Conservation (phyloP, 2,888 invertebrate species). For the Neoitamus cyanurus region DNA sequence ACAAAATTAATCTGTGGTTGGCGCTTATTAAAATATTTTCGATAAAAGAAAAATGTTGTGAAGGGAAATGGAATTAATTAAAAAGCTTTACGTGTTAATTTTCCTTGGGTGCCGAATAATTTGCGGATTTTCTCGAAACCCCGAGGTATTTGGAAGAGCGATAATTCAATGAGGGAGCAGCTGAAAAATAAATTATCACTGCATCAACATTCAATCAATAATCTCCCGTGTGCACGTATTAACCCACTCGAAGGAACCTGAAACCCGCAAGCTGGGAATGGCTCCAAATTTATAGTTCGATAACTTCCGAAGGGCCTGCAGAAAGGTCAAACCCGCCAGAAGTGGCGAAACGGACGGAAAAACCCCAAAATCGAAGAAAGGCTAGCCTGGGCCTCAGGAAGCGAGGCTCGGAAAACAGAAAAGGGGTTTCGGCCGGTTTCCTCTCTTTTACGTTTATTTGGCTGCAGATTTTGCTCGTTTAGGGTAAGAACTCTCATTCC, state of each 20-base stretch:
- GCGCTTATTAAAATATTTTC: too few relatives aligned
- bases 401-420: neutral
- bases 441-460: slow-evolving; percentile 20
- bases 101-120: neutral
- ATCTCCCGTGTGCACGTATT: neutral
- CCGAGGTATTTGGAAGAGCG: neutral
- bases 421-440: slow-evolving; percentile 22
- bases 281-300: neutral
- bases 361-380: neutral
- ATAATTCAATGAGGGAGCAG: neutral
- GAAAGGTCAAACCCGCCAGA: neutral
- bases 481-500: neutral
- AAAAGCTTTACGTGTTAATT: too few relatives aligned
- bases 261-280: neutral
- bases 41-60: too few relatives aligned
- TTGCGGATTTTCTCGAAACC: too few relatives aligned
- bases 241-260: neutral
- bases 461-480: neutral
- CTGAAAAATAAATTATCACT: neutral
- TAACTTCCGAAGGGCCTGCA: neutral
- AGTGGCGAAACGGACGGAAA: neutral
- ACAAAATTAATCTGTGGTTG: too few relatives aligned
- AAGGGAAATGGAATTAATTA: too few relatives aligned
- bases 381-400: neutral
- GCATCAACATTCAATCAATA: neutral